Evolutionary conservation across 2,797 vertebrate genomes (phyloP).

Genomic region (Geotrypetes seraphini): DNA sequence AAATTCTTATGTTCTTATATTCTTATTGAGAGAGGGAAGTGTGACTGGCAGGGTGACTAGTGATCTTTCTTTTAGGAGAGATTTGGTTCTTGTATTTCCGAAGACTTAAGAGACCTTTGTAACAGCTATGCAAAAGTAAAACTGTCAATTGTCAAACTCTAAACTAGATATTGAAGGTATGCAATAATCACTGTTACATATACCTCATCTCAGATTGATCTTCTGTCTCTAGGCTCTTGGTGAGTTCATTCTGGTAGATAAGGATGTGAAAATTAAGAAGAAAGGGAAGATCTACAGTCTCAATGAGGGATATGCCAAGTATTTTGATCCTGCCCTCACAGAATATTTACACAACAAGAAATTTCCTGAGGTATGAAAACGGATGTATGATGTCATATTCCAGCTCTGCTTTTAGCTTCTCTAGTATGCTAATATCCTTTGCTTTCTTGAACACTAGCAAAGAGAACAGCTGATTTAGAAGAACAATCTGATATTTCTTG

Average conservation of each 20-base stretch:
- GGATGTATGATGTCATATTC: too few relatives aligned
- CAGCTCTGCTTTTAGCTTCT: not conserved
- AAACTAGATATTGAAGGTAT: too few relatives aligned
- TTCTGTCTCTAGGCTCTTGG: slow-evolving; percentile 82
- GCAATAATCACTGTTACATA: too few relatives aligned
- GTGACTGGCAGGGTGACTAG: too few relatives aligned
- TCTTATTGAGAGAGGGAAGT: too few relatives aligned
- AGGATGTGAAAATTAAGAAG: slow-evolving; percentile 82
- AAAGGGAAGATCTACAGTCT: slow-evolving; percentile 89
- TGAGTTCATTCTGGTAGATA: slow-evolving; percentile 90
- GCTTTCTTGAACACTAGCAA: not conserved
- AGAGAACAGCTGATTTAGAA: not conserved
- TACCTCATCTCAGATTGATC: slow-evolving; percentile 6
- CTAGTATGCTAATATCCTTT: fast-evolving
- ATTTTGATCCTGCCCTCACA: slow-evolving; percentile 81
- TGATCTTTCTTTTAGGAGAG: too few relatives aligned
- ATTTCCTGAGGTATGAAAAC: slow-evolving; percentile 77
- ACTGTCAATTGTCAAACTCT: too few relatives aligned
- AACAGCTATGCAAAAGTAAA: too few relatives aligned
- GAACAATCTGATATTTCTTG: not conserved
- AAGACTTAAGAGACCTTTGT: too few relatives aligned
- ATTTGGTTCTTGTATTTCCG: too few relatives aligned
- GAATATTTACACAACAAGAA: slow-evolving; percentile 93
- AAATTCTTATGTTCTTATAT: too few relatives aligned
- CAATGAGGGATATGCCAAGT: slow-evolving; percentile 92